phyloP scores from a whole-genome alignment of 1,140 invertebrate genomes.

The Lepidotrigona ventralis region DNA sequence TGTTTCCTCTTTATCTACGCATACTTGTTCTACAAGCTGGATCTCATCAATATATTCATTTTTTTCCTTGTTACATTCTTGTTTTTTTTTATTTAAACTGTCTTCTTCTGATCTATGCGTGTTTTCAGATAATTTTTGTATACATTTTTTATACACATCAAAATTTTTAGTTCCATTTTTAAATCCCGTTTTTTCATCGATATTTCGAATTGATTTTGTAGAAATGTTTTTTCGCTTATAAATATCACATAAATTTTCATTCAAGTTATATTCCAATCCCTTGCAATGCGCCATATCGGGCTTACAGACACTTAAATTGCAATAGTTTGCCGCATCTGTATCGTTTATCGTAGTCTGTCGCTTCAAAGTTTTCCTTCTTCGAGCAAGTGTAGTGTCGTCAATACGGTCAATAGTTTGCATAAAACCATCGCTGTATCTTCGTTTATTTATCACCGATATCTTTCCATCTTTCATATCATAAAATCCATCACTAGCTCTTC shows the following conservation, averaged over 20 bases:
- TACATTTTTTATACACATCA: background rate
- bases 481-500: conserved; percentile 67
- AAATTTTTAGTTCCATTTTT: background rate
- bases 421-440: conserved; percentile 69
- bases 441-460: conserved; percentile 34
- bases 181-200: background rate
- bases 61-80: background rate
- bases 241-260: conserved; percentile 1
- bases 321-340: conserved; percentile 44
- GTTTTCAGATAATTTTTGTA: background rate
- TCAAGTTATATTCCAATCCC: conserved; percentile 24
- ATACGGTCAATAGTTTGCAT: conserved; percentile 39
- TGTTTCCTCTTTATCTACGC: conserved; percentile 35
- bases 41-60: conserved; percentile 6
- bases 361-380: conserved; percentile 65
- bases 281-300: conserved; percentile 19
- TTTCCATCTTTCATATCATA: conserved; percentile 24
- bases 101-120: background rate
- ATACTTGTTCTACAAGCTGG: conserved; percentile 22
- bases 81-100: conserved; percentile 13
- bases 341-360: conserved; percentile 70
- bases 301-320: conserved; percentile 6
- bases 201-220: background rate
- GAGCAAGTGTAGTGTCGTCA: conserved; percentile 13
- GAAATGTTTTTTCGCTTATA: background rate